Evolutionary conservation across 30 jellyfish, hydroid and myxozoan species (phyloP).

Genomic region (Pseudorhiza aurosa): DNA sequence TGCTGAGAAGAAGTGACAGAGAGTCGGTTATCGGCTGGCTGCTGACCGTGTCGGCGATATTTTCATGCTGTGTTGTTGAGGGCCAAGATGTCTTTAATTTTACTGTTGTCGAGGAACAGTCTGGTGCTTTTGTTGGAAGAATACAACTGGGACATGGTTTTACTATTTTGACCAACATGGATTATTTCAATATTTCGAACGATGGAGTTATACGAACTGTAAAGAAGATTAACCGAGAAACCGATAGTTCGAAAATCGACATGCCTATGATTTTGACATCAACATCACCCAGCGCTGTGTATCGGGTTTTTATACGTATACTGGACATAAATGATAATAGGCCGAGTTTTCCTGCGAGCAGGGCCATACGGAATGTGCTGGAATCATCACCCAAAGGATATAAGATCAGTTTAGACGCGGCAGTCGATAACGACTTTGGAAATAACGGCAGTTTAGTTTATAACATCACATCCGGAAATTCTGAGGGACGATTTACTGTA

Average conservation of each 20-base stretch:
- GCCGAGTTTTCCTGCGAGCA: slow-evolving; percentile 54
- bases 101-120: slow-evolving; percentile 69
- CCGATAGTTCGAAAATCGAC: background rate
- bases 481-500: slow-evolving; percentile 14
- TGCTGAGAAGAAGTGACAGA: slow-evolving; percentile 10
- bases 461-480: slow-evolving; percentile 68
- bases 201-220: slow-evolving; percentile 31
- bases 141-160: slow-evolving; percentile 1
- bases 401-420: slow-evolving; percentile 43
- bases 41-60: background rate
- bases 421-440: slow-evolving; percentile 76
- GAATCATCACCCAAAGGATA: slow-evolving; percentile 59
- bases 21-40: background rate
- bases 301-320: slow-evolving; percentile 28
- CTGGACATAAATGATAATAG: slow-evolving; percentile 74
- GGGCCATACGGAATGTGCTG: background rate
- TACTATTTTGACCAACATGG: background rate
- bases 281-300: background rate
- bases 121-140: slow-evolving; percentile 69
- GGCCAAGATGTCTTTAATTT: slow-evolving; percentile 19
- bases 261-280: background rate
- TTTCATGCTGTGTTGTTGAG: slow-evolving; percentile 1
- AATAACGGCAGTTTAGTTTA: slow-evolving; percentile 54
- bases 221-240: slow-evolving; percentile 31
- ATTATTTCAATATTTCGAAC: slow-evolving; percentile 6